Evolutionary conservation across 2,113 vertebrate species (phyloP), one percentile per base, ranked within the genome.

Genomic region (Boleophthalmus pectinirostris): DNA sequence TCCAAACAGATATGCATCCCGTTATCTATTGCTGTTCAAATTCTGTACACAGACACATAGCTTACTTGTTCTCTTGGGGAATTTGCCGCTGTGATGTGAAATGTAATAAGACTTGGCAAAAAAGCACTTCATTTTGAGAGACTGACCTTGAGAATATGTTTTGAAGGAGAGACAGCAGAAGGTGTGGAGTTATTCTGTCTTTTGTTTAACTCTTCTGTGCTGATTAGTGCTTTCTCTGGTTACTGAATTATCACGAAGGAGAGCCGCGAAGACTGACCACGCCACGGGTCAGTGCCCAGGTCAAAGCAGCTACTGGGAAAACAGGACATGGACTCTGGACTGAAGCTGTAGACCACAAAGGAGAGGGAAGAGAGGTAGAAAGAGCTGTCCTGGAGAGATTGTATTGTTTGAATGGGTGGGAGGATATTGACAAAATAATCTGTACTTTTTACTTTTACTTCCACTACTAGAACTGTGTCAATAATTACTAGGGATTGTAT

Each of bases 51-150:
- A 58, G 56, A 25, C 56, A 5, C 56, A 15, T 14, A 29, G 29
- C 29, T 29, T 29, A 24, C 13, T 24, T 14, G 21, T 21, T 58
- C 56, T 2, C 56, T 54, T 14, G 15, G 53, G 68, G 77, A 83
- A 88, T 89, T 80, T 86, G 64, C 70, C 78, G 74, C 77, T 71
- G 18, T 72, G 69, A 72, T 77, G 85, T 74, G 77, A 90, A 72
- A 67, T 70, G 56, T 73, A 80, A 51, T 49, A 79, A 70, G 49
- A 70, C 38, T 29, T 4, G 0, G 29, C 70, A 25, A 61, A 79
- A 57, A 21, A 23, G 1, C 3, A 2, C 5, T n/a, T 58, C 46
- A 57, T 66, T 16, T 63, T 60, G 33, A 12, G 15, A 21, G 14
- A 14, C 38, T 11, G 16, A 64, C 23, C 29, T 68, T 64, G 43